Evolutionary conservation across 2,113 vertebrate genomes (phyloP), one percentile per base, ranked within the genome.

Genomic region (Tyrannus savana): DNA sequence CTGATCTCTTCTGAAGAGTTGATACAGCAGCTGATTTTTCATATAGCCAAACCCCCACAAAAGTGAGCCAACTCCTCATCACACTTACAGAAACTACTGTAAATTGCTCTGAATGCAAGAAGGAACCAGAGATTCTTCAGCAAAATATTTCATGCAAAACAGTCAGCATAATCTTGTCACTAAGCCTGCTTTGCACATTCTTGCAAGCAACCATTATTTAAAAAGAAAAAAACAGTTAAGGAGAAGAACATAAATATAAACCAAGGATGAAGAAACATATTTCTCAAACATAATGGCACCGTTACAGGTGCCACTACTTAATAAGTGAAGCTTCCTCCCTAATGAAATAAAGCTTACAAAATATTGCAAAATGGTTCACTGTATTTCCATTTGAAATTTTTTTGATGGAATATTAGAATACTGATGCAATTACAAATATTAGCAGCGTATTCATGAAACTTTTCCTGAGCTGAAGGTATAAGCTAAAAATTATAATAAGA

Each of bases 311-410:
- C 28, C 49, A 79, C 16, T 35, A 31, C 14, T 77, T 67, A 77
- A 49, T 55, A 49, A 63, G 87, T 49, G 35, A 50, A 37, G 19
- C 15, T 84, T 77, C 31, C 62, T 79, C 56, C 68, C 67, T 55
- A 77, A 53, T 50, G 39, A 84, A 89, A 60, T 75, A 78, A 81
- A 89, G 25, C 55, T 81, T 63, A 71, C 28, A 66, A 55, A 89
- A 71, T 87, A 59, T 7, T 92, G 53, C 37, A n/a, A 28, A 78
- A n/a, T 46, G 7, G 22, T 90, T 93, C 23, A 49, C 3, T 75
- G 14, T 85, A 76, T 94, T 88, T 84, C 44, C 66, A 73, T 93
- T 49, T 56, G 87, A 87, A 93, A 79, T 76, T 90, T 60, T 94
- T 93, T 82, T 68, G 49, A 24, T 76, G 62, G 28, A 85, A 64